Conservation (phyloP, 2,888 invertebrate species). For the Cerceris ruficornis region DNA sequence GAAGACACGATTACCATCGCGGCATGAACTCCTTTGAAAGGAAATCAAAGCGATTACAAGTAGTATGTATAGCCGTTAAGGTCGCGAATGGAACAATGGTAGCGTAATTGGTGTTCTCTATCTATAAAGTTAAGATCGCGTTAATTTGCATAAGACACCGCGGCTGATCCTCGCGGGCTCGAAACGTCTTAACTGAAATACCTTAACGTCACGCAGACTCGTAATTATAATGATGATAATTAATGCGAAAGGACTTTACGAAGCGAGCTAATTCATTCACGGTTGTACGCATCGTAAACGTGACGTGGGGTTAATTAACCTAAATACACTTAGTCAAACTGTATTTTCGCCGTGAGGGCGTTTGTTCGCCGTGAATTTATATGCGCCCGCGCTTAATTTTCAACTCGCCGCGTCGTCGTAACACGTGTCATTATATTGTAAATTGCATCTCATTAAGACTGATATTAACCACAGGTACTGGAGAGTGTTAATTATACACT, state of each 20-base stretch:
- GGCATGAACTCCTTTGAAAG: not conserved
- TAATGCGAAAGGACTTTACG: not conserved
- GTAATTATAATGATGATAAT: conserved; percentile 1
- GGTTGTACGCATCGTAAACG: conserved; percentile 6
- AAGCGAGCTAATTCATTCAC: conserved; percentile 11
- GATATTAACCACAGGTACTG: conserved; percentile 26
- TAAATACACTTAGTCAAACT: conserved; percentile 11
- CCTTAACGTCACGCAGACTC: not conserved
- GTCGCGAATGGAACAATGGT: not conserved
- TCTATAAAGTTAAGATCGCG: conserved; percentile 46
- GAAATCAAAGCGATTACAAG: conserved; percentile 38
- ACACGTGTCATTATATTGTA: conserved; percentile 19
- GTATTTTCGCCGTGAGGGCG: not conserved
- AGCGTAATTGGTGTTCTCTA: conserved; percentile 40
- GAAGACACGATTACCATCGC: not conserved
- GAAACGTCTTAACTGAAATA: conserved; percentile 16
- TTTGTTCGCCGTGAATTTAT: not conserved
- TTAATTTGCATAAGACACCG: conserved; percentile 53
- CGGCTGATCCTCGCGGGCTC: conserved; percentile 26
- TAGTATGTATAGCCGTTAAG: conserved; percentile 29
- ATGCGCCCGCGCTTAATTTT: conserved; percentile 13
- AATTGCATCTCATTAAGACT: conserved; percentile 38
- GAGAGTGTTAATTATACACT: conserved; percentile 34
- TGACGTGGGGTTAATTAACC: conserved; percentile 25
- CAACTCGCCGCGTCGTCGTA: not conserved